Percentiles rank a stretch among this genome's conserved stretches.
These are phyloP conservation scores for Xerus rutilus DNA, from an alignment of 2,797 vertebrate species.

Conservation along the genomic window DNA sequence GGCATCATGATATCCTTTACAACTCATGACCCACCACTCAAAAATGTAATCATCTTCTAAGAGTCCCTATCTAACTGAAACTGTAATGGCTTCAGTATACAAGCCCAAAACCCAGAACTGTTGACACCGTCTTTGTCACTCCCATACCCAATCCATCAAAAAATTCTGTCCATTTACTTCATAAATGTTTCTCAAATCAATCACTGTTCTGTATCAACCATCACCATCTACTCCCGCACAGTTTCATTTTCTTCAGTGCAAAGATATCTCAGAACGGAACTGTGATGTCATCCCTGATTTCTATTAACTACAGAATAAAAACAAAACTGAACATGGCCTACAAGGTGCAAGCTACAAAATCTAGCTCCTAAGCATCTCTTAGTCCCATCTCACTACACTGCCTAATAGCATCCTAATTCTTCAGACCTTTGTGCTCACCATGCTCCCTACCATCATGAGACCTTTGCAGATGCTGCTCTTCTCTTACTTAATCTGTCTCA, in stretches of 20 bases:
- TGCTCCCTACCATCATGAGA: neutral
- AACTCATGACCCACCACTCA: neutral
- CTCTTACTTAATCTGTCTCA: neutral
- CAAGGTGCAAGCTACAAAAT: neutral
- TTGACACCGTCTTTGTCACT: neutral
- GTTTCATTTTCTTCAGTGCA: slow-evolving; percentile 18
- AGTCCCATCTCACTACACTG: neutral
- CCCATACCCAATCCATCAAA: neutral
- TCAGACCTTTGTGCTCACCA: neutral
- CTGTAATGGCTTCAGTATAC: neutral
- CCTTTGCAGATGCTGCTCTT: neutral
- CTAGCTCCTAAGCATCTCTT: neutral
- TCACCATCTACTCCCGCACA: neutral
- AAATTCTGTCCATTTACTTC: neutral
- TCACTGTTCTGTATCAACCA: neutral
- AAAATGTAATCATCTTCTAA: slow-evolving; percentile 33
- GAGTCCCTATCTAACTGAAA: neutral
- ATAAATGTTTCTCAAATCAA: slow-evolving; percentile 16
- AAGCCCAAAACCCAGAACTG: slow-evolving; percentile 24
- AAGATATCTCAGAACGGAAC: slow-evolving; percentile 21
- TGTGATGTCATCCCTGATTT: neutral
- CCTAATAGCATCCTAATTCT: neutral
- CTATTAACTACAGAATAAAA: slow-evolving; percentile 38
- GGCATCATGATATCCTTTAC: neutral
- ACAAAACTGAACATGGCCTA: neutral